Evolutionary conservation across 2,888 invertebrate species (phyloP).

Genomic region (Zonitis immaculata): DNA sequence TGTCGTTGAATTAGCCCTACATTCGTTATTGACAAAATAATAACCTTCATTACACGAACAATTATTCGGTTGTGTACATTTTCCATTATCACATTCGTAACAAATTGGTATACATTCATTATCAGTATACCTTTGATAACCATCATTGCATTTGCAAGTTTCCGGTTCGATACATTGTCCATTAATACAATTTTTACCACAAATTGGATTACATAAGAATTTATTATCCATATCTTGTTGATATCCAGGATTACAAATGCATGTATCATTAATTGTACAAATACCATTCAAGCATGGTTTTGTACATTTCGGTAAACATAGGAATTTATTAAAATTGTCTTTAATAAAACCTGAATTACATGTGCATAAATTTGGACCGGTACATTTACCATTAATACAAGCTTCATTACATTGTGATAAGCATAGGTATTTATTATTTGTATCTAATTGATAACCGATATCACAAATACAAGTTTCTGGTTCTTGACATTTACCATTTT

Average conservation of each 20-base stretch:
- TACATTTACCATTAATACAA: neutral
- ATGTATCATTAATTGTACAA: constrained; percentile 1
- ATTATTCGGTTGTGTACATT: constrained; percentile 9
- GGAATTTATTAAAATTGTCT: neutral
- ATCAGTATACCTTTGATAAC: constrained; percentile 8
- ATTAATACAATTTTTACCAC: constrained; percentile 18
- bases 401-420: neutral
- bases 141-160: constrained; percentile 19
- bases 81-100: neutral
- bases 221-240: neutral
- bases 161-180: constrained; percentile 19
- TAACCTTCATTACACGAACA: constrained; percentile 22
- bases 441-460: neutral
- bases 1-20: neutral
- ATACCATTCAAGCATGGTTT: constrained; percentile 8
- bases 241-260: constrained; percentile 11
- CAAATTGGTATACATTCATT: constrained; percentile 6
- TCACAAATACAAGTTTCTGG: neutral
- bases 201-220: constrained; percentile 18
- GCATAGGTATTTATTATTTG: neutral
- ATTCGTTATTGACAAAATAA: constrained; percentile 6
- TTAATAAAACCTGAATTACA: neutral
- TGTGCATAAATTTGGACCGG: neutral
- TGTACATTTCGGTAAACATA: neutral
- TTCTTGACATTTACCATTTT: neutral